A percentile compares a stretch with the other conserved stretches of the same genome.
Conservation (phyloP, 2,113 vertebrate species). For the Labrus mixtus region DNA sequence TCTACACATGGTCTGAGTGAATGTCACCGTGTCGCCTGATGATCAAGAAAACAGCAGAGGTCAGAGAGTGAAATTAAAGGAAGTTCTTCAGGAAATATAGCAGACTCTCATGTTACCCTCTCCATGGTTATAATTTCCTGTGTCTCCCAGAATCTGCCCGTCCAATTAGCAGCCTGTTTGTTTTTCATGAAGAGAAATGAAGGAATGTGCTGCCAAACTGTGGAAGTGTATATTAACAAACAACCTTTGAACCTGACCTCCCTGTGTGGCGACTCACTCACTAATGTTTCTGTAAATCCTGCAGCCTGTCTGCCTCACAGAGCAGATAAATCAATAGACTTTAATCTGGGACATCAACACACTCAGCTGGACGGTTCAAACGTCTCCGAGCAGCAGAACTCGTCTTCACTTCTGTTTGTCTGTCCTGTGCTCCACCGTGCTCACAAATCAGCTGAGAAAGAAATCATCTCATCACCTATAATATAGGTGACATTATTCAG, state of each 20-base stretch:
- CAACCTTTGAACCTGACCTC: slow-evolving; percentile 6
- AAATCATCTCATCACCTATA: too few species aligned
- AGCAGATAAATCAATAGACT: slow-evolving; percentile 8
- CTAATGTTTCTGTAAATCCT: slow-evolving; percentile 8
- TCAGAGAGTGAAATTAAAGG: neutral
- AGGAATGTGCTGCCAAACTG: neutral
- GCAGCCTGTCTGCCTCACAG: neutral
- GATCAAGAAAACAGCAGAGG: neutral
- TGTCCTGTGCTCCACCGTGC: too few species aligned
- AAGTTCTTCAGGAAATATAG: neutral
- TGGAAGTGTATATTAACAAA: slow-evolving; percentile 1
- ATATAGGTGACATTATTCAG: too few species aligned
- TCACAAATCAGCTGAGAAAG: too few species aligned
- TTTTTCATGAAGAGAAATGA: neutral
- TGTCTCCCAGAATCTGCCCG: slow-evolving; percentile 1
- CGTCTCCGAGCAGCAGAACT: too few species aligned
- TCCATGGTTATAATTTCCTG: neutral
- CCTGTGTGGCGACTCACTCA: neutral
- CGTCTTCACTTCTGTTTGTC: too few species aligned
- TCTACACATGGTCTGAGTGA: too few species aligned
- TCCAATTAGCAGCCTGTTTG: slow-evolving; percentile 13
- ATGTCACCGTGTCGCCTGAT: neutral
- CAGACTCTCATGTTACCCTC: neutral
- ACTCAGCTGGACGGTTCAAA: too few species aligned
- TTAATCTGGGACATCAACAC: too few species aligned